Conservation (phyloP, 2,113 vertebrate species). For the Rhagologus leucostigma region DNA sequence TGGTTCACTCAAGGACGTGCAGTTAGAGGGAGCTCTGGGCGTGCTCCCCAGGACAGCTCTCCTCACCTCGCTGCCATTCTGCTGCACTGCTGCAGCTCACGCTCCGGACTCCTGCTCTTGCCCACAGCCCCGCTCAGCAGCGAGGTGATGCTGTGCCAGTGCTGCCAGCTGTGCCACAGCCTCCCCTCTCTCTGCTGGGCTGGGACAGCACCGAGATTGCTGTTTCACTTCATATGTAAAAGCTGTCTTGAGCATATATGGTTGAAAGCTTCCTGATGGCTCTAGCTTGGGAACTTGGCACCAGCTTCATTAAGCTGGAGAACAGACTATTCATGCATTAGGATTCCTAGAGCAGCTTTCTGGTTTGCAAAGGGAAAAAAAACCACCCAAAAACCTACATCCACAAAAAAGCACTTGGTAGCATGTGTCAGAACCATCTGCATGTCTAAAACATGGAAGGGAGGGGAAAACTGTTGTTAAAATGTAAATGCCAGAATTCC, state of each 20-base stretch:
- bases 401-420: not conserved
- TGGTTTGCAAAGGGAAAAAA: not conserved
- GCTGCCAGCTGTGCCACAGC: not conserved
- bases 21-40: not conserved
- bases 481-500: not conserved
- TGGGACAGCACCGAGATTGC: not conserved
- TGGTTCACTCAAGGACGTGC: accelerated
- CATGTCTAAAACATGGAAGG: not conserved
- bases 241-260: not conserved
- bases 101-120: not conserved
- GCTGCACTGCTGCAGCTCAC: not conserved
- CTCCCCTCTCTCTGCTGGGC: not conserved
- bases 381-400: not conserved
- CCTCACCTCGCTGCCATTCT: accelerated
- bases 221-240: not conserved
- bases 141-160: not conserved
- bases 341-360: not conserved
- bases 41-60: not conserved
- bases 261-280: not conserved
- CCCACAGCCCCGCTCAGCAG: not conserved
- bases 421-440: constrained; percentile 14
- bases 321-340: not conserved
- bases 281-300: not conserved
- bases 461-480: not conserved
- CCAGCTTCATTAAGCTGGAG: not conserved